phyloP scores from a whole-genome alignment of 2,888 invertebrate genomes.

The Cantharis flavilabris region DNA sequence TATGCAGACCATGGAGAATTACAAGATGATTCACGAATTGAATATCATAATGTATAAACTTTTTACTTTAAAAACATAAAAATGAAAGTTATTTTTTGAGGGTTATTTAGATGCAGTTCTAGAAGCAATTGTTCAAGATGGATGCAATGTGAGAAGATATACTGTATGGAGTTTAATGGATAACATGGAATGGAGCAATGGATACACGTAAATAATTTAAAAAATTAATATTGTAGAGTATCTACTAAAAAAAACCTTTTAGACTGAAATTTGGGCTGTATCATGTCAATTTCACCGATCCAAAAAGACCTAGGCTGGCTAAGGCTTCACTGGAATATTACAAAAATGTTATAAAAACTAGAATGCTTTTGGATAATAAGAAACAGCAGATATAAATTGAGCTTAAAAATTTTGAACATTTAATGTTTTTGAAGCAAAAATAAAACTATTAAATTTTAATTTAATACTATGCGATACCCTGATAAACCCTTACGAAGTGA shows the following conservation, averaged over 20 bases:
- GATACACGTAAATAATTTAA: slow-evolving; percentile 64
- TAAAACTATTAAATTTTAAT: too few relatives aligned
- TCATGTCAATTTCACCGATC: slow-evolving; percentile 67
- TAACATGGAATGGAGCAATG: slow-evolving; percentile 80
- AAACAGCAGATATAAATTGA: too few relatives aligned
- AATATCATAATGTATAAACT: slow-evolving; percentile 46
- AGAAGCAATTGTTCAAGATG: slow-evolving; percentile 60
- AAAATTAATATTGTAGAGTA: slow-evolving; percentile 31
- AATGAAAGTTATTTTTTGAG: slow-evolving; percentile 29
- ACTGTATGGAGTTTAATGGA: slow-evolving; percentile 81
- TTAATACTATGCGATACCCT: too few relatives aligned
- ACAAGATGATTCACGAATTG: slow-evolving; percentile 57
- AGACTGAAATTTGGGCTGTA: slow-evolving; percentile 72
- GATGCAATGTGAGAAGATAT: slow-evolving; percentile 67
- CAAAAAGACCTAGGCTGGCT: slow-evolving; percentile 63
- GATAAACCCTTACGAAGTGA: too few relatives aligned
- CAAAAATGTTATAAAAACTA: slow-evolving; percentile 58
- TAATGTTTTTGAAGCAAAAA: too few relatives aligned
- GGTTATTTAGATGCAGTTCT: slow-evolving; percentile 57
- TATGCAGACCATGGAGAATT: slow-evolving; percentile 58
- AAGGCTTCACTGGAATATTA: slow-evolving; percentile 66
- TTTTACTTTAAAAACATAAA: too few relatives aligned
- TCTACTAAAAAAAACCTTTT: slow-evolving; percentile 36
- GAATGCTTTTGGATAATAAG: not conserved
- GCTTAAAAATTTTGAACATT: too few relatives aligned